Evolutionary conservation across 2,888 invertebrate genomes (phyloP), one percentile per base, ranked within the genome.

Genomic region (Alloscopus bannaensis): DNA sequence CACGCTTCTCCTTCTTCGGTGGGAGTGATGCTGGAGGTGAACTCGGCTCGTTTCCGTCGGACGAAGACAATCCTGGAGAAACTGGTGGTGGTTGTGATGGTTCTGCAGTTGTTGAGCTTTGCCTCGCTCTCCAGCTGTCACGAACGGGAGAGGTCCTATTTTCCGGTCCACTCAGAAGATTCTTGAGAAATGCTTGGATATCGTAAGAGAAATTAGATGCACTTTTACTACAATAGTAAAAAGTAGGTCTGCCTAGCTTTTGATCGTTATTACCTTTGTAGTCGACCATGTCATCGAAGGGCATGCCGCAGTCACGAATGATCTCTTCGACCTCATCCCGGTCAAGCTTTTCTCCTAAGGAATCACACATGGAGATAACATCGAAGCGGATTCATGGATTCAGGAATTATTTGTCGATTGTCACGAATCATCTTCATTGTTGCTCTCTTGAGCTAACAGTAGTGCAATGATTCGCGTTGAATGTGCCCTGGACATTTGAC

Each of bases 301-400:
- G 59, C 11, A 75, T 76, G 36, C 80, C 80, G 31, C 80, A 81
- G 0, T 76, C 75, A 1, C 36, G 4, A 22, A 81, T 73, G n/a
- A 81, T 42, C 50, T 73, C 72, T 26, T 72, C 64, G 8, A 64
- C 59, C 65, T 81, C 81, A 8, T 77, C 77, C 29, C 57, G 18
- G 13, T 72, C 70, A n/a, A 81, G 73, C 42, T 72, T 81, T 20
- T 78, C 81, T 4, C 66, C 68, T 72, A 18, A 70, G 22, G 13
- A 36, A 36, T 36, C n/a, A n/a, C n/a, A n/a, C n/a, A n/a, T n/a
- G n/a, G n/a, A n/a, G n/a, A 11, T 40, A 40, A 40, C 16, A 40
- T n/a, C n/a, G n/a, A n/a, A n/a, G n/a, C n/a, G n/a, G n/a, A n/a
- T n/a, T n/a, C n/a, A n/a, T n/a, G n/a, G n/a, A n/a, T n/a, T n/a